Evolutionary conservation across 1,140 invertebrate genomes (phyloP), one percentile per base, ranked within the genome.

Genomic region (Sycophaga agraensis): DNA sequence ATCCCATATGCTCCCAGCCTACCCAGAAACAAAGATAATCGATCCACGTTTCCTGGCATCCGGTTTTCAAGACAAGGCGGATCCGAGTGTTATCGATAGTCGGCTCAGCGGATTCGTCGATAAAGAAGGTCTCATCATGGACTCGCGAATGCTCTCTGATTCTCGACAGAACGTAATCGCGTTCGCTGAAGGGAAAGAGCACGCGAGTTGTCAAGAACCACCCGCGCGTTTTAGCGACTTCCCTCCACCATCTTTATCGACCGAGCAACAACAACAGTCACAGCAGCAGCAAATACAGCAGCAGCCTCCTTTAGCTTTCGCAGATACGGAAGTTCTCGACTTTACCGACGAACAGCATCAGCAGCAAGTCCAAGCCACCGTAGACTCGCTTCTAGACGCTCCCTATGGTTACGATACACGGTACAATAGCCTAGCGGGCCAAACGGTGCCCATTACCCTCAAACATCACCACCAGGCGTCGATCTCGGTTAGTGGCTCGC

Each of bases 391-490:
- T 5, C 54, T 80, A 9, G 79, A 81, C 31, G 74, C 75, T 16
- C 71, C 76, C 0, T 74, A 75, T 16, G 75, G 72, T 6, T 80
- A 71, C 65, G 78, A 77, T 31, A 73, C 72, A 1, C 69, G 75
- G 1, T 75, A 72, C 67, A 76, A 74, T 31, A 79, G 66, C 57
- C 43, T 81, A 4, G 79, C 79, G 1, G 79, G 79, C 0, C 80
- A 81, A 26, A 82, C 80, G 1, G 80, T 82, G 5, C 80, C 79
- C 4, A 82, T 82, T 26, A 80, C 77, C 1, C 56, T 81, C n/a
- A 82, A 81, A 59, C 80, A 81, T 37, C 78, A 81, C 8, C 78
- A 75, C 26, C 60, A 63, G n/a, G n/a, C n/a, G n/a, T n/a, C n/a
- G n/a, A n/a, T n/a, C n/a, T n/a, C n/a, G n/a, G n/a, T n/a, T n/a